Conservation (phyloP, 1,140 invertebrate genomes). For the Neodiprion virginianus region DNA sequence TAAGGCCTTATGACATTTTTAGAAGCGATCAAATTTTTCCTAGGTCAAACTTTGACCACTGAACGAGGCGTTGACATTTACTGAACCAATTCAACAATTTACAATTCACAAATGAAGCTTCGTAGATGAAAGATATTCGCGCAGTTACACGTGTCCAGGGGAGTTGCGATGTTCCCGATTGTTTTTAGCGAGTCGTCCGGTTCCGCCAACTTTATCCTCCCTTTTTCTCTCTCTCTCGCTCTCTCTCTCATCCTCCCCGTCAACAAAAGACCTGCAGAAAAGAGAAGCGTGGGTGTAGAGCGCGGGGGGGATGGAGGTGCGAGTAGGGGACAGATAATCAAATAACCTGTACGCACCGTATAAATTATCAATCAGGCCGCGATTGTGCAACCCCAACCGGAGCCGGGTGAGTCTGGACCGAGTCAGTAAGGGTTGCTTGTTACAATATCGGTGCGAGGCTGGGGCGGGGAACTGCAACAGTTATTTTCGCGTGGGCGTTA, state of each 20-base stretch:
- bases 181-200: too few species aligned
- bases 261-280: not conserved
- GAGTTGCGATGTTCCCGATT: too few species aligned
- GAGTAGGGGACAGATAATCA: constrained; percentile 53
- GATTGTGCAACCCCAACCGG: constrained; percentile 58
- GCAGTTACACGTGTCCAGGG: too few species aligned
- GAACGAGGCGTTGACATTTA: too few species aligned
- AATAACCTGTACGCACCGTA: constrained; percentile 62
- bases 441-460: not conserved
- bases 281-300: not conserved
- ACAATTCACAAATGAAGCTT: too few species aligned
- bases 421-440: constrained; percentile 52
- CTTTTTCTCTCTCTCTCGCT: constrained; percentile 20
- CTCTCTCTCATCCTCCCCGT: constrained; percentile 14
- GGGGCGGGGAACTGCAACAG: not conserved
- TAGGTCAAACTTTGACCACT: too few species aligned
- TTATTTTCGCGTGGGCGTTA: not conserved
- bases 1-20: too few species aligned
- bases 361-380: constrained; percentile 62
- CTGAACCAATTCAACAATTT: too few species aligned
- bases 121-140: too few species aligned
- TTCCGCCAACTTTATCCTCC: constrained; percentile 13
- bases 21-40: too few species aligned
- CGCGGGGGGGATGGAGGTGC: not conserved
- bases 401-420: constrained; percentile 37